Evolutionary conservation across 2,888 invertebrate species (phyloP).

Genomic region (Smittia aterrima): DNA sequence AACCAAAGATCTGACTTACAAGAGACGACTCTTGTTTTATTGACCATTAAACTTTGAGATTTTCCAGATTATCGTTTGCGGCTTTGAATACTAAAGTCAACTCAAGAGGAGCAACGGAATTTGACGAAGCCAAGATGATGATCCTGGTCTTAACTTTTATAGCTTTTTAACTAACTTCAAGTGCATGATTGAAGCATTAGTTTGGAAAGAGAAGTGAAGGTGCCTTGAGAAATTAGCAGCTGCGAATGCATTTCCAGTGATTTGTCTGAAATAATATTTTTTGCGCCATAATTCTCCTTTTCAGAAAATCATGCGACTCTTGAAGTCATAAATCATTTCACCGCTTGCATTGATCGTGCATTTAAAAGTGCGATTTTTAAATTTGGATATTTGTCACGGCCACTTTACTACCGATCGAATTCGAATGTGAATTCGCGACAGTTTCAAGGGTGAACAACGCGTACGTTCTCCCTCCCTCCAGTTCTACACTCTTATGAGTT

Average conservation of each 20-base stretch:
- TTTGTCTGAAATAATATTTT: no score
- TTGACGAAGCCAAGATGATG: no score
- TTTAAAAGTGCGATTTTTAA: not conserved
- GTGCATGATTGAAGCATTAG: no score
- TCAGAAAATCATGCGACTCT: no score
- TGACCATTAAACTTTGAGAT: slow-evolving; percentile 37
- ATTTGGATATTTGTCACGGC: slow-evolving; percentile 38
- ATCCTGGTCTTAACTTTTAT: no score
- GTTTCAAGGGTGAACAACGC: slow-evolving; percentile 17
- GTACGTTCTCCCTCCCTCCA: not conserved
- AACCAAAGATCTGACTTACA: slow-evolving; percentile 8
- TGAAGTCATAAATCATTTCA: slow-evolving; percentile 3
- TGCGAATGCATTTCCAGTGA: no score
- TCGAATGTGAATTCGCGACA: not conserved
- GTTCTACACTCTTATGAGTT: not conserved
- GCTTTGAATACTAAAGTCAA: no score
- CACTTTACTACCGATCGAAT: not conserved
- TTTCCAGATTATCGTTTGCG: slow-evolving; percentile 27
- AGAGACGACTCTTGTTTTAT: slow-evolving; percentile 14
- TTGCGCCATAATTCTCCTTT: no score
- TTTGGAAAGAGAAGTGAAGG: no score
- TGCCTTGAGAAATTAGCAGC: no score
- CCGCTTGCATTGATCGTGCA: not conserved
- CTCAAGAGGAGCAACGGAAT: no score
- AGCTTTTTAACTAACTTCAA: no score